Evolutionary conservation across 2,113 vertebrate species (phyloP), one percentile per base, ranked within the genome.

Genomic region (Merops nubicus): DNA sequence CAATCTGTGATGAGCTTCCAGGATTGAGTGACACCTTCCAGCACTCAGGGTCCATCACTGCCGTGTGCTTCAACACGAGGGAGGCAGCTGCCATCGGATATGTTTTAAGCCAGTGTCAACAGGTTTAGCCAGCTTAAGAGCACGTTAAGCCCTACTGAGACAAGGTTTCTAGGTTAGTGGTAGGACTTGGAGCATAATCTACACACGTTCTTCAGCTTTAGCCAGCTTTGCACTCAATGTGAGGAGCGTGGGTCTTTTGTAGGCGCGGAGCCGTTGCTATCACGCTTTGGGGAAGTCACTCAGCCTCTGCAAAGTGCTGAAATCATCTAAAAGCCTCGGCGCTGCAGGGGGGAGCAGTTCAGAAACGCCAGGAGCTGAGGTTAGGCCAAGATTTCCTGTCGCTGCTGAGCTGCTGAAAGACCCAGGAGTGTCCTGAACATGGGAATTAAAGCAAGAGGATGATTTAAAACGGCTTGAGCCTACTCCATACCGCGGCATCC

Each of bases 101-200:
- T n/a, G 75, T 64, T 85, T 78, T 91, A 94, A 91, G 29, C 79
- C 48, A 22, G 54, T 12, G 20, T 74, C 80, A 75, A 78, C 92
- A 87, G 65, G 76, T 89, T 95, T 74, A 94, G 72, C 54, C 89
- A 89, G 34, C 45, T 93, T 85, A 89, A 79, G 80, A 82, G 62
- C 70, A 13, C 5, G 40, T 18, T 92, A 94, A 94, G 56, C 72
- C 76, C 77, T 86, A 17, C 81, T 51, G 67, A 94, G 85, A 77
- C 59, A 48, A 85, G 77, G 94, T 94, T 94, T 94, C 70, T 20
- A 70, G 81, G 89, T 74, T 92, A 78, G 72, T 2, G 1, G 36
- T 45, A 34, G 33, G 56, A 70, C 85, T 86, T 11, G 62, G 67
- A 79, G 85, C 50, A 12, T 83, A 51, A 94, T 78, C 89, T 83